Percentiles rank a stretch among this genome's conserved stretches.
Evolutionary conservation across 2,888 invertebrate species (phyloP).

Genomic region (Drosophila barbarae): DNA sequence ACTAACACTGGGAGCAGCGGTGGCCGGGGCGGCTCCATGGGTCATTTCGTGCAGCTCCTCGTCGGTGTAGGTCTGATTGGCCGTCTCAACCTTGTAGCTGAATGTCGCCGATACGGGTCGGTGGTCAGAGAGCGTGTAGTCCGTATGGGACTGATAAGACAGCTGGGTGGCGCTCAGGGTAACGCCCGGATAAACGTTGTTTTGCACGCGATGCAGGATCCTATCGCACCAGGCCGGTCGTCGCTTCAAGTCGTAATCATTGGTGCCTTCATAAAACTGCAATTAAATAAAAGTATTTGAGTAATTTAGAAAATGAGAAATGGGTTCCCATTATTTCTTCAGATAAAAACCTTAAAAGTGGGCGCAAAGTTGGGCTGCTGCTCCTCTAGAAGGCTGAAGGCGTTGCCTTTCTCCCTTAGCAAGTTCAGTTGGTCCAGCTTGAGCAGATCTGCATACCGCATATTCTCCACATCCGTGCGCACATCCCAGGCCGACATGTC

Average conservation of each 20-base stretch:
- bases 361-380: conserved; percentile 88
- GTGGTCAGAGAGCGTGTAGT: conserved; percentile 93
- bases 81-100: conserved; percentile 68
- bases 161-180: conserved; percentile 86
- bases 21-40: conserved; percentile 58
- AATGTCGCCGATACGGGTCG: conserved; percentile 93
- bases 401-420: conserved; percentile 87
- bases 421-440: conserved; percentile 87
- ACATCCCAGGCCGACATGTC: conserved; percentile 86
- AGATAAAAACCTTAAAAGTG: conserved; percentile 84
- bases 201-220: conserved; percentile 91
- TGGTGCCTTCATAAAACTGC: conserved; percentile 85
- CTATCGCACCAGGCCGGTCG: conserved; percentile 98
- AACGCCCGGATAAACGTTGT: conserved; percentile 90
- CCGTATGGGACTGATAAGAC: conserved; percentile 88
- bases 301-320: conserved; percentile 1
- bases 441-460: conserved; percentile 84
- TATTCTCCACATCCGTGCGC: conserved; percentile 83
- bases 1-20: conserved; percentile 63
- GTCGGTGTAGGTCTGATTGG: conserved; percentile 51
- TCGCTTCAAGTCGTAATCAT: conserved; percentile 90
- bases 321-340: background rate
- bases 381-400: conserved; percentile 91
- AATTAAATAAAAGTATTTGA: conserved; percentile 1
- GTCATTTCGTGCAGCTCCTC: conserved; percentile 74